Conservation (phyloP, 2,113 vertebrate species). For the Microcebus ravelobensis region DNA sequence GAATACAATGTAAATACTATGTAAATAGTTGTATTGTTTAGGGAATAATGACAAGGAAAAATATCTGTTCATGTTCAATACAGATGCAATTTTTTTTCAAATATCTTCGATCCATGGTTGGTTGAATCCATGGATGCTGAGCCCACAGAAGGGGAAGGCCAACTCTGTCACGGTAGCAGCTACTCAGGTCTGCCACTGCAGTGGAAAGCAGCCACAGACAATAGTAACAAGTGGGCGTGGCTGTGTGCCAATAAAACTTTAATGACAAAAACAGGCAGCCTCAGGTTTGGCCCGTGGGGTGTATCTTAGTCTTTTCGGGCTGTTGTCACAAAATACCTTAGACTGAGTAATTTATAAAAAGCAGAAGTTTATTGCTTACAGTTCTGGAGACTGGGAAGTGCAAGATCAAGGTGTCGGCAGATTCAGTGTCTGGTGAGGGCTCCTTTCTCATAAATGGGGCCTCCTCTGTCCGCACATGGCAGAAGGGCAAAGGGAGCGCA, state of each 20-base stretch:
- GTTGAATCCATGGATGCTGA: neutral
- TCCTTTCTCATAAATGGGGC: neutral
- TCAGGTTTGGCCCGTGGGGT: neutral
- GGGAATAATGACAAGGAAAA: neutral
- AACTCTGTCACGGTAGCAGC: neutral
- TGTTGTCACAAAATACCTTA: neutral
- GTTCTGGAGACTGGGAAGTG: neutral
- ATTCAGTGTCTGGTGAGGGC: neutral
- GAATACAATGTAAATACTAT: neutral
- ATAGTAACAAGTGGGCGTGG: neutral
- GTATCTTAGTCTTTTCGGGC: neutral
- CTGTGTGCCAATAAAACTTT: constrained; percentile 32
- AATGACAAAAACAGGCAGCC: neutral
- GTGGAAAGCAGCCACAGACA: neutral
- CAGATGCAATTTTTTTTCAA: neutral
- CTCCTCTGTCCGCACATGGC: neutral
- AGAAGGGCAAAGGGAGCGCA: neutral
- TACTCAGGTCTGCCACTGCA: neutral
- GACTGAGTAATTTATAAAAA: neutral
- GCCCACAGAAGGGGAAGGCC: neutral
- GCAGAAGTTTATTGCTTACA: neutral
- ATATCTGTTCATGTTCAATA: neutral
- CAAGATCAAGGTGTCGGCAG: neutral
- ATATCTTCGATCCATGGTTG: neutral
- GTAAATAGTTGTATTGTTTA: neutral